Conservation (phyloP, 1,140 invertebrate genomes). For the Pristionchus pacificus region DNA sequence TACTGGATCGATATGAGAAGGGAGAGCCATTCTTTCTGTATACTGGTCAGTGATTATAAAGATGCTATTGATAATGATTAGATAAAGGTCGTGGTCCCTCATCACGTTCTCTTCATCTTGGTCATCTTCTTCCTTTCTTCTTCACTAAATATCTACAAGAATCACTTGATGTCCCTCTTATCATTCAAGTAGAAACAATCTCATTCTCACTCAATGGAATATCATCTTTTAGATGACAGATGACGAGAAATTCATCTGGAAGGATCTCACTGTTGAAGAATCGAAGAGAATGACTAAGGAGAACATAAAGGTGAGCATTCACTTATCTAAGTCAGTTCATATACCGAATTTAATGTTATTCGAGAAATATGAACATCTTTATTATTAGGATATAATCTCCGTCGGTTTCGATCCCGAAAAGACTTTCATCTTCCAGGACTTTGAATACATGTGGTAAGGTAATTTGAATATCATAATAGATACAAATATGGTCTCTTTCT, state of each 20-base stretch:
- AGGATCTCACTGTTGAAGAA: slow-evolving; percentile 80
- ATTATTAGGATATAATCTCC: slow-evolving; percentile 80
- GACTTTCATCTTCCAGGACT: slow-evolving; percentile 94
- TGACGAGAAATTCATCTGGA: slow-evolving; percentile 98
- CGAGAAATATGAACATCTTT: neutral
- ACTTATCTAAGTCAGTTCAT: no score
- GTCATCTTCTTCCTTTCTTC: slow-evolving; percentile 94
- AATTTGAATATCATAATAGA: slow-evolving; percentile 6
- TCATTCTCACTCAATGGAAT: neutral
- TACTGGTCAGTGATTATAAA: slow-evolving; percentile 68
- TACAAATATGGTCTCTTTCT: no score
- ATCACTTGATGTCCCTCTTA: slow-evolving; percentile 88
- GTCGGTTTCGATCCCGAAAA: slow-evolving; percentile 89
- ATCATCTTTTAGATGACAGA: slow-evolving; percentile 87
- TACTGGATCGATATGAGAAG: slow-evolving; percentile 78
- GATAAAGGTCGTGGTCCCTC: slow-evolving; percentile 74
- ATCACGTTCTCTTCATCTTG: slow-evolving; percentile 88
- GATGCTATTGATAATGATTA: neutral
- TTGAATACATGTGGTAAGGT: slow-evolving; percentile 83
- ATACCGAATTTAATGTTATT: neutral
- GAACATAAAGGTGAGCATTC: slow-evolving; percentile 84
- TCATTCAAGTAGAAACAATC: slow-evolving; percentile 45
- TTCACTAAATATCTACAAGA: slow-evolving; percentile 98
- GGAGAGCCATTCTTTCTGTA: slow-evolving; percentile 94
- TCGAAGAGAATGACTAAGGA: slow-evolving; percentile 76